Evolutionary conservation across 2,113 vertebrate species (phyloP), one percentile per base, ranked within the genome.

Genomic region (Eclectus roratus): DNA sequence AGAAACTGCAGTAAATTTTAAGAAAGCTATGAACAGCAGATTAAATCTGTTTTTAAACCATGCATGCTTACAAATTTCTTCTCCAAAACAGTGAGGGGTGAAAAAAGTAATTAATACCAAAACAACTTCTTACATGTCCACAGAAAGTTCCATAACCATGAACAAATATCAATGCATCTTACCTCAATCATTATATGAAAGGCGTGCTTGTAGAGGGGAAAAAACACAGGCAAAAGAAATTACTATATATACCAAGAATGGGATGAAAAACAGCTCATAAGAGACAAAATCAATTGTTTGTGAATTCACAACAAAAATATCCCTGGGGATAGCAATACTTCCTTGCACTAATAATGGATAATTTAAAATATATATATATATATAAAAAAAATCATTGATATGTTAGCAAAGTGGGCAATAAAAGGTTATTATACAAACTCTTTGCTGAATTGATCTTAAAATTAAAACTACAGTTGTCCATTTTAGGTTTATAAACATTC

Each of bases 171-270:
- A 98, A 98, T 97, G 97, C 96, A 98, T 98, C 99, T 99, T 99
- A 99, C 99, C 99, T 99, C 99, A 98, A 99, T 99, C 99, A 99
- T 99, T 98, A 99, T 99, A 98, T 99, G 99, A 99, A 99, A 99
- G 98, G 99, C 99, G 96, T 99, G 99, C 99, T 99, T 99, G 98
- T 97, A 98, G 98, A 97, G 96, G 97, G 97, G 97, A 97, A 95
- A 98, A 98, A 98, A 98, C 97, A 99, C 91, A 99, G 96, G 98
- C 98, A 98, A 98, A 98, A 98, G 97, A 98, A 98, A 98, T 99
- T 99, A 99, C 96, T 98, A 98, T 97, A 98, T 98, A 96, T 96
- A 98, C 94, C 96, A 96, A 96, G 97, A 97, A 97, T 83, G 97
- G 98, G 96, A 97, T 94, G 97, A 97, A 98, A 97, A 97, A 47